Conservation (phyloP, 2,113 vertebrate genomes). For the Tetraodon nigroviridis region DNA sequence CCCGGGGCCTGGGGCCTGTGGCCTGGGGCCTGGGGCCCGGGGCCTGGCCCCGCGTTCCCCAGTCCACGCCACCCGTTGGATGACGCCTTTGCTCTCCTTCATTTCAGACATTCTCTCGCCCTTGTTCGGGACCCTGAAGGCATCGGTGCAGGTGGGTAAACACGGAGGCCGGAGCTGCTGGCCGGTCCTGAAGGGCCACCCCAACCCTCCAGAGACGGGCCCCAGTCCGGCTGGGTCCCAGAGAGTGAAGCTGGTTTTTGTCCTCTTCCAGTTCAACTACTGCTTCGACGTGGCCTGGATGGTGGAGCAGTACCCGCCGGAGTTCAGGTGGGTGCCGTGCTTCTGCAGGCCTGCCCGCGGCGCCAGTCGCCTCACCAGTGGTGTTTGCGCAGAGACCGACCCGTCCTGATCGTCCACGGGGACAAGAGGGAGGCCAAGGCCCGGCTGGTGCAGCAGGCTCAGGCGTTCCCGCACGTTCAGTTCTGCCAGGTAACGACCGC, state of each 20-base stretch:
- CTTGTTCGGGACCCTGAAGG: conserved; percentile 88
- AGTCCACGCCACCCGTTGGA: background rate
- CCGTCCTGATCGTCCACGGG: conserved; percentile 88
- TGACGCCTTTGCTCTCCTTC: background rate
- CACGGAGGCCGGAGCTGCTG: no score
- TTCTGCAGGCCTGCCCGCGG: no score
- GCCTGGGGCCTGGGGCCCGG: no score
- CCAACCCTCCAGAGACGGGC: no score
- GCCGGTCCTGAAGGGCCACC: no score
- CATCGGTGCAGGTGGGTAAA: conserved; percentile 86
- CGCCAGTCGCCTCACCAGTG: no score
- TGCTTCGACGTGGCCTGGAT: conserved; percentile 95
- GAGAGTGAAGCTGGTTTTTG: background rate
- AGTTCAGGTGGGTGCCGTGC: conserved; percentile 83
- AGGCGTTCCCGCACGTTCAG: conserved; percentile 81
- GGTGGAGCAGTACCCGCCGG: conserved; percentile 83
- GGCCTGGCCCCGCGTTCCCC: no score
- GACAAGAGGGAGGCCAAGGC: conserved; percentile 94
- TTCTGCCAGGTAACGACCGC: conserved; percentile 86
- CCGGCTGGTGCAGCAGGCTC: conserved; percentile 79
- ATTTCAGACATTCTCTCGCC: conserved; percentile 93
- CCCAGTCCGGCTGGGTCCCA: no score
- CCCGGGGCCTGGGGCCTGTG: no score
- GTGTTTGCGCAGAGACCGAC: conserved; percentile 77
- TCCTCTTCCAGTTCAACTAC: conserved; percentile 88